These are phyloP conservation scores for Hephaestus fuliginosus DNA, from an alignment of 2,797 vertebrate genomes.

Conservation along the genomic window DNA sequence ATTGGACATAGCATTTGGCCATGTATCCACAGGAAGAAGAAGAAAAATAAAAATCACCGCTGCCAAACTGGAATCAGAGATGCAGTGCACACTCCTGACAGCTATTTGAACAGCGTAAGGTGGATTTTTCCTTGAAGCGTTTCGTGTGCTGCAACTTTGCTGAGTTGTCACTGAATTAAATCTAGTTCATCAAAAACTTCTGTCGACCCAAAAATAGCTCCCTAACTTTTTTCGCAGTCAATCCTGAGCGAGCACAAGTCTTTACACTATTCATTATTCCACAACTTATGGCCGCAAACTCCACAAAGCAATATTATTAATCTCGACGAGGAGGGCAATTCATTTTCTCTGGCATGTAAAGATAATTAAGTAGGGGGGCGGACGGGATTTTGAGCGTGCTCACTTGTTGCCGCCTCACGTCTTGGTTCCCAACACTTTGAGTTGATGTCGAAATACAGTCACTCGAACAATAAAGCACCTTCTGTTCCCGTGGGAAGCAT, in stretches of 20 bases:
- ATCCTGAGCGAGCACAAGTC: constrained; percentile 44
- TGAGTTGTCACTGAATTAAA: constrained; percentile 25
- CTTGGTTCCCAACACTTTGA: constrained; percentile 66
- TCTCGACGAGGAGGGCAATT: constrained; percentile 75
- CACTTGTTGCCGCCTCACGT: constrained; percentile 59
- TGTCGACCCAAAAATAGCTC: constrained; percentile 26
- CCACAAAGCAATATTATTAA: constrained; percentile 73
- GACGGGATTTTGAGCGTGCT: constrained; percentile 47
- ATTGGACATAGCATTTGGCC: constrained; percentile 6
- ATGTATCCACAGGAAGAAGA: constrained; percentile 7
- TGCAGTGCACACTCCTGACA: not conserved
- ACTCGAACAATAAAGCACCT: constrained; percentile 53
- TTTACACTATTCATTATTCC: constrained; percentile 65
- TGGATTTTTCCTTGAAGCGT: not conserved
- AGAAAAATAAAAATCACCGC: not conserved
- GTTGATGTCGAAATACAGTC: constrained; percentile 68
- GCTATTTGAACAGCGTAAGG: not conserved
- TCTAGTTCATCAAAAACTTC: constrained; percentile 34
- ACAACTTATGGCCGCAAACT: constrained; percentile 52
- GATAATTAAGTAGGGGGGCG: constrained; percentile 68
- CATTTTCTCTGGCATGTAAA: constrained; percentile 80
- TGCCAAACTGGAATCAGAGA: not conserved
- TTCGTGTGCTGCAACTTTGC: not conserved
- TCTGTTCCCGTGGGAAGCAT: constrained; percentile 31
- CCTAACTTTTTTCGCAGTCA: constrained; percentile 28